Conservation (phyloP, 2,888 invertebrate genomes). For the Andrena marginata region DNA sequence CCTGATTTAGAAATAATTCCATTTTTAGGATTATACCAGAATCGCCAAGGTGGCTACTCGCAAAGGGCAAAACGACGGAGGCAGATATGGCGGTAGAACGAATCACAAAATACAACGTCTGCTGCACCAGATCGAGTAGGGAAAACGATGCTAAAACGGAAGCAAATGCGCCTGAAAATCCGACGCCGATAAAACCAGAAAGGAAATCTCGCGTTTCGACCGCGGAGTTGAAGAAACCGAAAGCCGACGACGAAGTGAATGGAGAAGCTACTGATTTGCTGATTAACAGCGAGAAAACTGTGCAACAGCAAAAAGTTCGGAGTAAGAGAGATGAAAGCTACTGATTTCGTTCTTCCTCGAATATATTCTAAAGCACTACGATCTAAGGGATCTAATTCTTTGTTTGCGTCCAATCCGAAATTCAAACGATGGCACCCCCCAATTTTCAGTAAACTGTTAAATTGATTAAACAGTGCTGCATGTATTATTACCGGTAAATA, state of each 20-base stretch:
- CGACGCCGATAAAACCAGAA: constrained; percentile 73
- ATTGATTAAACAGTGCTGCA: background rate
- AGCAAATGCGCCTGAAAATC: constrained; percentile 45
- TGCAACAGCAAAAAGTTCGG: constrained; percentile 50
- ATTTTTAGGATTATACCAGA: constrained; percentile 83
- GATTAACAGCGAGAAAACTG: constrained; percentile 50
- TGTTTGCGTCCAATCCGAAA: too few relatives aligned
- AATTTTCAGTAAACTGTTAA: background rate
- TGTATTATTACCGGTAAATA: background rate
- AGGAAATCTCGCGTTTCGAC: constrained; percentile 74
- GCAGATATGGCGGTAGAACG: constrained; percentile 80
- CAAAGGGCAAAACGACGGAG: constrained; percentile 79
- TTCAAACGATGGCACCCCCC: too few relatives aligned
- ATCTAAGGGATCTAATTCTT: too few relatives aligned
- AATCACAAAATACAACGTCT: constrained; percentile 80
- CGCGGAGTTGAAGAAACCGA: constrained; percentile 63
- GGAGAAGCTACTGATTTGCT: constrained; percentile 75
- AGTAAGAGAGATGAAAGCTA: constrained; percentile 37
- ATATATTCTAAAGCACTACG: background rate
- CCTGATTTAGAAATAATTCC: background rate
- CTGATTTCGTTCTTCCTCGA: too few relatives aligned
- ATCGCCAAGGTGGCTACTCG: constrained; percentile 83
- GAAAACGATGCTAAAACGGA: constrained; percentile 53
- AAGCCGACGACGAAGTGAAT: constrained; percentile 52
- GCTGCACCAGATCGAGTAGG: constrained; percentile 67